phyloP scores from a whole-genome alignment of 2,113 vertebrate genomes.

The Phyllostomus discolor region DNA sequence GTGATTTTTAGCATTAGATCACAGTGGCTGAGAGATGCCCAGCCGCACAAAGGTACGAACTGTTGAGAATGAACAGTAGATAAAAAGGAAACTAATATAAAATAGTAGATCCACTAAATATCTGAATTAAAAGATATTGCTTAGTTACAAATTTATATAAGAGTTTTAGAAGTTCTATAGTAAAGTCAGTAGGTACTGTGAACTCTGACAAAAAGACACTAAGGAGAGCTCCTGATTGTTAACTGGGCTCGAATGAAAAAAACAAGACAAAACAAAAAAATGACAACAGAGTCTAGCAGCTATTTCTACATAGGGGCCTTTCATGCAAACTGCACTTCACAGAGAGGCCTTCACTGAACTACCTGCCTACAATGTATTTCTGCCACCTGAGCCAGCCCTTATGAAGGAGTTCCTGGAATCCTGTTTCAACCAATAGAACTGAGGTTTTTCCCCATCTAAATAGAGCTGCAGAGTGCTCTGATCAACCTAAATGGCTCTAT shows the following conservation, averaged over 20 bases:
- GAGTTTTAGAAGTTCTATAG: background rate
- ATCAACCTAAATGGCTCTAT: background rate
- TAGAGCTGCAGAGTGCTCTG: background rate
- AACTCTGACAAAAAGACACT: background rate
- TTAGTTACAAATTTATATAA: background rate
- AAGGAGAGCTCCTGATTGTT: background rate
- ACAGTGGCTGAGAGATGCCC: background rate
- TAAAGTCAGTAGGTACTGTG: background rate
- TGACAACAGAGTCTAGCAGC: background rate
- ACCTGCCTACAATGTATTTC: background rate
- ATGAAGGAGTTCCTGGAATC: background rate
- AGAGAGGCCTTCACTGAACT: background rate
- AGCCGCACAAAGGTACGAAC: background rate
- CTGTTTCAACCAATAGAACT: background rate
- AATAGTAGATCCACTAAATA: background rate
- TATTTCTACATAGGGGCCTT: background rate
- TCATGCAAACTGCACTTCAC: background rate
- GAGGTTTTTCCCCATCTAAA: background rate
- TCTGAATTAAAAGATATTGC: background rate
- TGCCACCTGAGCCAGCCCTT: background rate
- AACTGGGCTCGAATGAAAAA: background rate
- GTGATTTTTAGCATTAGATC: background rate
- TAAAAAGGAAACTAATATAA: background rate
- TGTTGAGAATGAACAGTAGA: background rate
- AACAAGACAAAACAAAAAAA: background rate